These are phyloP conservation scores for Machaerirhynchus nigripectus DNA, from an alignment of 2,113 vertebrate species.

Conservation along the genomic window DNA sequence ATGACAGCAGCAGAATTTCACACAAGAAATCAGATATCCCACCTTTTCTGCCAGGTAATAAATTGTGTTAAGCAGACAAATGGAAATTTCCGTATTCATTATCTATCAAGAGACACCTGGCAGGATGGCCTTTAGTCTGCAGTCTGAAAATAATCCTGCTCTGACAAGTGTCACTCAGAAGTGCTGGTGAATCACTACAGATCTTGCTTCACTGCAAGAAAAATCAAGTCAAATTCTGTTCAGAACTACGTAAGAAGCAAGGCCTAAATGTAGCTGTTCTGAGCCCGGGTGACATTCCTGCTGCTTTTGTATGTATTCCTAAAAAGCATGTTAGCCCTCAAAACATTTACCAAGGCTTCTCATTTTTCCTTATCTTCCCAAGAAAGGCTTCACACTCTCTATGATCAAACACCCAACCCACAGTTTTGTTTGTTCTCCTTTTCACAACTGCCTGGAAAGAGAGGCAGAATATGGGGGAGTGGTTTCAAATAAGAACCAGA, in stretches of 20 bases:
- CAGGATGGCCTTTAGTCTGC: neutral
- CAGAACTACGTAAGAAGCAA: neutral
- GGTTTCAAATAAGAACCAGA: neutral
- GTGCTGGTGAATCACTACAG: neutral
- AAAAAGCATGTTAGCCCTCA: neutral
- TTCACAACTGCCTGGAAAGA: neutral
- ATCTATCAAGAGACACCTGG: neutral
- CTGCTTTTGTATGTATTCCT: neutral
- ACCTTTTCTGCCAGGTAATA: neutral
- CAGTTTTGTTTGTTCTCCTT: neutral
- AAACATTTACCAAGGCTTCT: neutral
- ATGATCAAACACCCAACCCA: neutral
- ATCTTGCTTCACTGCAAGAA: neutral
- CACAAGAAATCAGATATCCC: neutral
- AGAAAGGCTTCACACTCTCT: neutral
- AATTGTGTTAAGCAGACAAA: neutral
- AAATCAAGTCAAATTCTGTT: neutral
- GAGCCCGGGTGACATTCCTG: neutral
- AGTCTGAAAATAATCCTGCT: neutral
- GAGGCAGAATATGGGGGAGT: neutral
- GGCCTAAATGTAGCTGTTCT: neutral
- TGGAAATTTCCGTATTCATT: neutral
- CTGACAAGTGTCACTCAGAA: neutral
- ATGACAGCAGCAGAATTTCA: rapidly evolving
- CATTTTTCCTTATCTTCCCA: neutral